Base-by-base conservation (phyloP, 2,797 vertebrate species). In the Nasua narica region DNA sequence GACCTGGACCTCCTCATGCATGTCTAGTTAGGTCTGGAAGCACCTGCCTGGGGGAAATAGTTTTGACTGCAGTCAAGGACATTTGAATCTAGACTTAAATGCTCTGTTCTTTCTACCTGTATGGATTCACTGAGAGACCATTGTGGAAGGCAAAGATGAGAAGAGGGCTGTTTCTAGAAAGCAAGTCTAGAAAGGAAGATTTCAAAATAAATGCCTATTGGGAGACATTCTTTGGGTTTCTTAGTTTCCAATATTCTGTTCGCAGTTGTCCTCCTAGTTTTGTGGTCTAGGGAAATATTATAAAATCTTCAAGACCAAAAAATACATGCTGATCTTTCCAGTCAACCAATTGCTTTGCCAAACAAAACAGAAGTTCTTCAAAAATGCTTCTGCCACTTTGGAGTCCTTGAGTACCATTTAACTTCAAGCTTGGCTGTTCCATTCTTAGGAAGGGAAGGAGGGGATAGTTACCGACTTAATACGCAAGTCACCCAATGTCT, bases 331-430 rank as follows among this genome's bases (percentile, higher is more conserved):
- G 46, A 52, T 81, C 37, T 90, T 86, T 70, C 58, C 62, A 67
- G 58, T 56, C 76, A 92, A 69, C 15, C 58, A 96, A 25, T 65
- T 84, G 43, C 25, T 93, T 91, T 93, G 90, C 90, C 97, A 97
- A 93, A 62, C 15, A 93, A 97, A 98, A 91, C 16, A 91, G 52
- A 95, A 70, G 14, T 93, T 60, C 83, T 95, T 85, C 79, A 89
- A 90, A 96, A 92, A 46, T 8, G 9, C 15, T 18, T 79, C 79
- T 92, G 35, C 84, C 35, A 76, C 65, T 89, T 94, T 90, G 74
- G 54, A 91, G 72, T 83, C 37, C n/a, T 21, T 25, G 27, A 83
- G 43, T 50, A 81, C 27, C 65, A 43, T 43, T 60, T 67, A 92
- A 85, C 25, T 87, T 92, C n/a, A 46, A 52, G 2, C 23, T 50